Conservation (phyloP, 1,140 invertebrate species). For the Sinella curviseta region DNA sequence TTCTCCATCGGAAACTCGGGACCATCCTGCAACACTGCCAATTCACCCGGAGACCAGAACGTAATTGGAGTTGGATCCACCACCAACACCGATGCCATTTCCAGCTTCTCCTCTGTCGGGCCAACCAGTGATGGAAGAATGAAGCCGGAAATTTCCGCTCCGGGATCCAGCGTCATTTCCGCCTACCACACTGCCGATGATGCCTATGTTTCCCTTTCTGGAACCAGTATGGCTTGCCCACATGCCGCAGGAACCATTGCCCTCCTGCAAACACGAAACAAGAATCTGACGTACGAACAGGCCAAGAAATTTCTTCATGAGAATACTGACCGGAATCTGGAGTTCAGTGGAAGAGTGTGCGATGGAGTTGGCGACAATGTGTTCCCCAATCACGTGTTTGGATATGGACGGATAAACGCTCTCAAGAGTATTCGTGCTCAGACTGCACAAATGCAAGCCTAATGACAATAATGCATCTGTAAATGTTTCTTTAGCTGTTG, state of each 20-base stretch:
- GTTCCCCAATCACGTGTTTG: no score
- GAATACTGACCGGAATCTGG: not conserved
- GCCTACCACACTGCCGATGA: no score
- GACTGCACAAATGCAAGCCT: not conserved
- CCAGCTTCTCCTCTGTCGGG: no score
- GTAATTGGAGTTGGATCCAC: no score
- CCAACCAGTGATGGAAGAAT: no score
- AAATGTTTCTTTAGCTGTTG: no score
- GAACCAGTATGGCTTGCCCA: not conserved
- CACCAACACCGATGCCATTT: no score
- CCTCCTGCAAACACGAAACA: not conserved
- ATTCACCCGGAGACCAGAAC: not conserved
- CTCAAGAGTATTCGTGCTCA: not conserved
- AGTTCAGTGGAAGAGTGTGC: no score
- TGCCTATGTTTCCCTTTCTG: not conserved
- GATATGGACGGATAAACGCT: not conserved
- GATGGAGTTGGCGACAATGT: no score
- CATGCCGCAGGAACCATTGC: no score
- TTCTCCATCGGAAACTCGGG: constrained; percentile 13
- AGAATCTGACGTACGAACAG: not conserved
- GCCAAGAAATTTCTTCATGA: not conserved
- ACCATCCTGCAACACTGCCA: constrained; percentile 10
- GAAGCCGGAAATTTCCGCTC: no score
- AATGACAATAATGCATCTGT: not conserved
- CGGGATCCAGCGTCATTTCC: no score